A percentile compares a stretch with the other conserved stretches of the same genome.
phyloP scores from a whole-genome alignment of 2,113 vertebrate genomes.

The Tenrec ecaudatus region DNA sequence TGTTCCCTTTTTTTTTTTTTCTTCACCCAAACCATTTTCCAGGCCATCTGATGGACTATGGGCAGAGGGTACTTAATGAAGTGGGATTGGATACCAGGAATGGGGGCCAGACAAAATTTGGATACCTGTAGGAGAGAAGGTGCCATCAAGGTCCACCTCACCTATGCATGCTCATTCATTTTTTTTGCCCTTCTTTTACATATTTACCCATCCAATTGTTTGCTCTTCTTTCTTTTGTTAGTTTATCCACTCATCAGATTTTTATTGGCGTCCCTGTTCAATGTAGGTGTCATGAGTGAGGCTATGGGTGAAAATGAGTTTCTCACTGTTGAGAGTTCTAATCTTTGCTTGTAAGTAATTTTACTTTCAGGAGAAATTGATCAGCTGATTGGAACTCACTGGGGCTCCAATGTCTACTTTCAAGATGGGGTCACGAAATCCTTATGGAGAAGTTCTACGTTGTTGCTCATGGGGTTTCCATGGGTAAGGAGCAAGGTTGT shows the following conservation, averaged over 20 bases:
- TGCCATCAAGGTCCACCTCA: background rate
- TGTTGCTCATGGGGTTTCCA: background rate
- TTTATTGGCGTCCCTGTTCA: background rate
- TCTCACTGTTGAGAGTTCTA: background rate
- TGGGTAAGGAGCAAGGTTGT: background rate
- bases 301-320: background rate
- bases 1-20: background rate
- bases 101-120: background rate
- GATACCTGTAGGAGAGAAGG: background rate
- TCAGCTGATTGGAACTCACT: background rate
- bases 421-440: background rate
- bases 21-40: background rate
- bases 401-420: background rate
- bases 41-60: background rate
- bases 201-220: background rate
- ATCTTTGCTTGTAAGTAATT: background rate
- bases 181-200: background rate
- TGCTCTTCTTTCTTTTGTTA: background rate
- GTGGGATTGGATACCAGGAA: background rate
- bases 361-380: background rate
- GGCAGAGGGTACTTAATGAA: background rate
- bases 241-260: background rate
- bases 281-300: background rate
- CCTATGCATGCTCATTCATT: too few relatives aligned
- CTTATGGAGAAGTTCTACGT: background rate